A percentile compares a stretch with the other conserved stretches of the same genome.
Conservation (phyloP, 2,888 invertebrate genomes). For the Rotaria magnacalcarata region DNA sequence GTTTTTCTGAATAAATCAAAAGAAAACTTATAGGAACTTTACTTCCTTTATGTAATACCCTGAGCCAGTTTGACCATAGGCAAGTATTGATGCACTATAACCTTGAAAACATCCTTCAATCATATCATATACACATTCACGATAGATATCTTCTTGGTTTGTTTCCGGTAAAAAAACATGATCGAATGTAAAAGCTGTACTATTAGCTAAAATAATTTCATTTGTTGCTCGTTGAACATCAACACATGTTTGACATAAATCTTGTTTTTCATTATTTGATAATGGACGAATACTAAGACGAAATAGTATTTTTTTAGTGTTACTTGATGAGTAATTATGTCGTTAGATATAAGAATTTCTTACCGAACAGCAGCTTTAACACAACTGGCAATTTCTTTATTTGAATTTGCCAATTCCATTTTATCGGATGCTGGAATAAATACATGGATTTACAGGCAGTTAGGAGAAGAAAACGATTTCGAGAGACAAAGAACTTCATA, state of each 20-base stretch:
- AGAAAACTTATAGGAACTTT: not conserved
- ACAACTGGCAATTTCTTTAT: slow-evolving; percentile 29
- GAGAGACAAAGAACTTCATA: not conserved
- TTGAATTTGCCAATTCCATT: slow-evolving; percentile 15
- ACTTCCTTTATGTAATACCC: slow-evolving; percentile 56
- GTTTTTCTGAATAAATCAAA: slow-evolving; percentile 5
- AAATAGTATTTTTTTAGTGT: not conserved
- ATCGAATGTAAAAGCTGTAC: slow-evolving; percentile 79
- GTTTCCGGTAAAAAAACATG: slow-evolving; percentile 80
- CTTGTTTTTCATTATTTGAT: not conserved
- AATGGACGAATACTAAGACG: not conserved
- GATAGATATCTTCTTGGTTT: slow-evolving; percentile 74
- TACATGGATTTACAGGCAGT: not conserved
- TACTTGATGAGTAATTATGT: too few relatives aligned
- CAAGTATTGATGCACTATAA: slow-evolving; percentile 46
- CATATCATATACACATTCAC: slow-evolving; percentile 75
- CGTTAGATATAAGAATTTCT: too few relatives aligned
- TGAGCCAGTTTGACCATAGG: slow-evolving; percentile 75
- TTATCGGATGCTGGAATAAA: not conserved
- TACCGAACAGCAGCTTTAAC: slow-evolving; percentile 36
- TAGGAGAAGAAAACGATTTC: not conserved
- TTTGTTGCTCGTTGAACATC: not conserved
- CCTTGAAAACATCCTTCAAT: slow-evolving; percentile 65
- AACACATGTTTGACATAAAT: slow-evolving; percentile 36
- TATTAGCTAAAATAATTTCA: slow-evolving; percentile 37